Percentiles rank a stretch among this genome's conserved stretches.
Conservation (phyloP, 2,113 vertebrate genomes). For the Alligator sinensis region DNA sequence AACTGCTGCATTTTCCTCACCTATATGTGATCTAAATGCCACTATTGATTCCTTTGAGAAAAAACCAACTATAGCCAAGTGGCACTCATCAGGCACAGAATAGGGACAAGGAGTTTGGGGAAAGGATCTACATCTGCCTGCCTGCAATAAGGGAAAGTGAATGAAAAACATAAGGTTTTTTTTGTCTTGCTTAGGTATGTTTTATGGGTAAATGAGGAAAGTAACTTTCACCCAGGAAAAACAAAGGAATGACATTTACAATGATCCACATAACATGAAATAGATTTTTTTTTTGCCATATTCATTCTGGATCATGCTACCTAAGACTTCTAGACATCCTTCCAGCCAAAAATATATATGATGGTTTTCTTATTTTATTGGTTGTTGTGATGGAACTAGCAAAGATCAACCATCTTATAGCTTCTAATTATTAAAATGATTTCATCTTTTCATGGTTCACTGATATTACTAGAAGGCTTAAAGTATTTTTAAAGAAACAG, state of each 20-base stretch:
- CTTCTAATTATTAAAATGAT: slow-evolving; percentile 55
- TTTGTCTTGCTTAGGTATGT: neutral
- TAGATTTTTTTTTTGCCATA: neutral
- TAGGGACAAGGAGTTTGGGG: neutral
- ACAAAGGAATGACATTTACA: neutral
- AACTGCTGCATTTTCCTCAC: neutral
- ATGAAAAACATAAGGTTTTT: too few species aligned
- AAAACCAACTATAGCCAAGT: neutral
- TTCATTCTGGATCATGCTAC: slow-evolving; percentile 26
- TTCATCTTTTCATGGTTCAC: slow-evolving; percentile 21
- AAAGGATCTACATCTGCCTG: too few species aligned
- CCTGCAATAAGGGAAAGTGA: too few species aligned
- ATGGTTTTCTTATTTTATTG: slow-evolving; percentile 6
- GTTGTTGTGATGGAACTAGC: slow-evolving; percentile 33
- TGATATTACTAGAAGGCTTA: slow-evolving; percentile 24
- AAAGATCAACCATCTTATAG: slow-evolving; percentile 52
- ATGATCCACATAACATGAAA: slow-evolving; percentile 12
- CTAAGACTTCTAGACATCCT: slow-evolving; percentile 10
- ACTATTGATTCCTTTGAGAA: rapidly evolving
- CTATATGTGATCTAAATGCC: rapidly evolving
- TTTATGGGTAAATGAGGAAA: neutral
- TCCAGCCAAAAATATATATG: neutral
- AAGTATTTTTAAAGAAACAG: slow-evolving; percentile 37
- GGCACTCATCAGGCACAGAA: rapidly evolving
- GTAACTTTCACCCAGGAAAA: neutral